Evolutionary conservation across 2,888 invertebrate genomes (phyloP).

Genomic region (Drosophila picticornis): DNA sequence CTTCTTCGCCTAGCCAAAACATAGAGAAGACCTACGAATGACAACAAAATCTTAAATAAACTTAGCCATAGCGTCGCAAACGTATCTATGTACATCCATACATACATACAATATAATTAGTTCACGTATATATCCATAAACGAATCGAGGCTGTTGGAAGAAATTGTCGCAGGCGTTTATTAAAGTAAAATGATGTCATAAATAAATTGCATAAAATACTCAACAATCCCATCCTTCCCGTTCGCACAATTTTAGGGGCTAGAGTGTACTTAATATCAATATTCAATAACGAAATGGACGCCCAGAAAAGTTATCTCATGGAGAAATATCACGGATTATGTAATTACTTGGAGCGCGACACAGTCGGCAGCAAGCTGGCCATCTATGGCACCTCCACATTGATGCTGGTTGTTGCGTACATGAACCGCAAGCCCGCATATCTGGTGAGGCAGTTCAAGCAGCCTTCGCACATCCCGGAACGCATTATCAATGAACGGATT

Average conservation of each 20-base stretch:
- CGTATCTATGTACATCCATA: slow-evolving; percentile 13
- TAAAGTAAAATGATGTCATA: slow-evolving; percentile 78
- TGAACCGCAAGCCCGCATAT: slow-evolving; percentile 80
- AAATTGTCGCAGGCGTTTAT: slow-evolving; percentile 36
- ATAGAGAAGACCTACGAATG: slow-evolving; percentile 46
- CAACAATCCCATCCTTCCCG: slow-evolving; percentile 32
- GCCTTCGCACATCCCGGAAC: slow-evolving; percentile 81
- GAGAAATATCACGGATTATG: slow-evolving; percentile 80
- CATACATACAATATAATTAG: slow-evolving; percentile 30
- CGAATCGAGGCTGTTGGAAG: slow-evolving; percentile 40
- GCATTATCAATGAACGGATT: slow-evolving; percentile 77
- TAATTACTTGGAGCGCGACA: slow-evolving; percentile 81
- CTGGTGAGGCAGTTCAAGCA: slow-evolving; percentile 82
- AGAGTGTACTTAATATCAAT: slow-evolving; percentile 52
- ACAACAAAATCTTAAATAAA: slow-evolving; percentile 53
- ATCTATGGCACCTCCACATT: slow-evolving; percentile 80
- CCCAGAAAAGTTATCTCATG: slow-evolving; percentile 49
- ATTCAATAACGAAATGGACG: slow-evolving; percentile 56
- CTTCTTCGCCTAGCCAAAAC: slow-evolving; percentile 32
- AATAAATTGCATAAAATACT: slow-evolving; percentile 56
- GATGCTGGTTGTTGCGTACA: slow-evolving; percentile 78
- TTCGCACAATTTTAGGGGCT: slow-evolving; percentile 54
- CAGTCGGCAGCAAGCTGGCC: slow-evolving; percentile 73
- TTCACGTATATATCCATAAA: slow-evolving; percentile 35
- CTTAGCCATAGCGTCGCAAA: slow-evolving; percentile 26